These are phyloP conservation scores for Drosophila borborema DNA, from an alignment of 2,888 invertebrate genomes.

Conservation along the genomic window DNA sequence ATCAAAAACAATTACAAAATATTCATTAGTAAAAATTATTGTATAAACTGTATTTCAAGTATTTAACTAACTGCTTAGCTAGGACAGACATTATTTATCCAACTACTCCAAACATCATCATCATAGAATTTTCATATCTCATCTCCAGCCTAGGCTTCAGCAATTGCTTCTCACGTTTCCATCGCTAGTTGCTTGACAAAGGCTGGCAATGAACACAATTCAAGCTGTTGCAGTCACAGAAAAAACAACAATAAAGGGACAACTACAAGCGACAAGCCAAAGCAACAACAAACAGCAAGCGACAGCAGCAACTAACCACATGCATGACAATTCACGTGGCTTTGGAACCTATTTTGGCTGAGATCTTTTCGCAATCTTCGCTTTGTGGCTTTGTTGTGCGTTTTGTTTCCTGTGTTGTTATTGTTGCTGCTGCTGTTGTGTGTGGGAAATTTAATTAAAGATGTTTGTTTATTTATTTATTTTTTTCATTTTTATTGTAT, in stretches of 20 bases:
- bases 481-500: constrained; percentile 2
- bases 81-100: background rate
- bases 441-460: constrained; percentile 58
- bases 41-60: background rate
- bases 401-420: constrained; percentile 42
- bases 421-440: constrained; percentile 14
- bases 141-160: constrained; percentile 7
- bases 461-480: background rate
- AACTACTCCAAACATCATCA: background rate
- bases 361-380: constrained; percentile 45
- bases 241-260: background rate
- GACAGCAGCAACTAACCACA: constrained; percentile 12
- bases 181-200: constrained; percentile 30
- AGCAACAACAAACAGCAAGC: background rate
- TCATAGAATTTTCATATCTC: background rate
- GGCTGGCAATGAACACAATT: constrained; percentile 50
- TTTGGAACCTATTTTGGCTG: constrained; percentile 31
- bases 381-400: constrained; percentile 30
- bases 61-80: background rate
- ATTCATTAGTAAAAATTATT: background rate
- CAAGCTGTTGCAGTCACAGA: constrained; percentile 21
- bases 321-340: constrained; percentile 29
- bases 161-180: constrained; percentile 17
- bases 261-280: constrained; percentile 7
- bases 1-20: too few relatives aligned